Base-by-base conservation (phyloP, 2,113 vertebrate genomes). In the Dicerorhinus sumatrensis region DNA sequence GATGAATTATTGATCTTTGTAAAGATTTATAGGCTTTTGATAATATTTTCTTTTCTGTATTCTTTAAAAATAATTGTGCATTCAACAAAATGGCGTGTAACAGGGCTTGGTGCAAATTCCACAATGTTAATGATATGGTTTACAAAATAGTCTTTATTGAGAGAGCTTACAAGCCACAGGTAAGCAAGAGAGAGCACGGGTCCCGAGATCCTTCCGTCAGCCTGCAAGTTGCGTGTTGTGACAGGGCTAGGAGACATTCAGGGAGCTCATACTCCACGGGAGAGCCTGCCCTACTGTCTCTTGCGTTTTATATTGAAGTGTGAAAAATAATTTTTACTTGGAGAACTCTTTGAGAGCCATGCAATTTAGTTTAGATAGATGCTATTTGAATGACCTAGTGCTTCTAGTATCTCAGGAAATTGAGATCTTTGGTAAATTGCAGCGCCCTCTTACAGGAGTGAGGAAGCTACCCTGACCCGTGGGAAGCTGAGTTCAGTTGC, bases 371-470 rank as follows among this genome's bases (percentile, higher is more conserved):
- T 81, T 60, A 76, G 56, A 48, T 36, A 31, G 60, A 2, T 73
- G 36, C 31, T 36, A 46, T 75, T 79, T 67, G 42, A 73, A 80
- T 16, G 72, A 39, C 3, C 1, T 29, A 21, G 31, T 81, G 6
- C 75, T 51, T 80, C 4, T 17, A 48, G 25, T 39, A 21, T 36
- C 11, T 9, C 16, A 58, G 51, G 18, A 31, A 80, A 84, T 63
- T 65, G 51, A 12, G 33, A 48, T 46, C 10, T 65, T 91, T 56
- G 16, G 6, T 63, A 80, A 42, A 54, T 67, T 77, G 2, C 13
- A 51, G 2, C 13, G 9, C 4, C 10, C 31, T 85, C 29, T 29
- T 51, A 63, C 0, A 62, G 51, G 3, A n/a, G 20, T 18, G 3
- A 72, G 39, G 80, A 84, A 63, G 63, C 67, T 72, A 39, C 51